A percentile compares a stretch with the other conserved stretches of the same genome.
phyloP scores from a whole-genome alignment of 2,888 invertebrate genomes.

The Hipparchia sbordonii region DNA sequence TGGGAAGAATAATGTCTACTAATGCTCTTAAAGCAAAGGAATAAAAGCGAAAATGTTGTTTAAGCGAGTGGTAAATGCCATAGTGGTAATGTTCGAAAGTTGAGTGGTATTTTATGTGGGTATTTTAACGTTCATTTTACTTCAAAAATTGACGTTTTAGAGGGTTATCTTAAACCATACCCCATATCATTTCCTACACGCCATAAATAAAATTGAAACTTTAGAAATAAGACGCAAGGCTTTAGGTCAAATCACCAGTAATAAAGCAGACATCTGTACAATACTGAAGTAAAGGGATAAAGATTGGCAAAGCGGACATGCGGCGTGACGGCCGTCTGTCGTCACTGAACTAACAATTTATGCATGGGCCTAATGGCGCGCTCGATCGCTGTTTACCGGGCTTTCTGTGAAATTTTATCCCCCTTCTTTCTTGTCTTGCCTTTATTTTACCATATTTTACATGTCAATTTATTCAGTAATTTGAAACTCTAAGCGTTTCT shows the following conservation, averaged over 20 bases:
- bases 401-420: conserved; percentile 83
- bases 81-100: not conserved
- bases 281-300: conserved; percentile 11
- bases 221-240: too few relatives aligned
- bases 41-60: not conserved
- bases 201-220: too few relatives aligned
- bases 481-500: not conserved
- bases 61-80: not conserved
- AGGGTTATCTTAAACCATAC: too few relatives aligned
- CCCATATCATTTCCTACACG: too few relatives aligned
- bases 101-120: too few relatives aligned
- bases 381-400: conserved; percentile 78
- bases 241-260: too few relatives aligned
- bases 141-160: too few relatives aligned
- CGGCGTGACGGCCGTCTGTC: conserved; percentile 45
- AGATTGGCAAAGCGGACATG: conserved; percentile 17
- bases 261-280: too few relatives aligned
- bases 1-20: not conserved
- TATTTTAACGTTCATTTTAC: too few relatives aligned
- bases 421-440: conserved; percentile 61
- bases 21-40: not conserved
- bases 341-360: conserved; percentile 79
- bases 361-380: conserved; percentile 77
- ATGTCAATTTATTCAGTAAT: conserved; percentile 49
- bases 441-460: conserved; percentile 44